These are phyloP conservation scores for Physella acuta DNA, from an alignment of 1,140 invertebrate genomes.

Conservation along the genomic window DNA sequence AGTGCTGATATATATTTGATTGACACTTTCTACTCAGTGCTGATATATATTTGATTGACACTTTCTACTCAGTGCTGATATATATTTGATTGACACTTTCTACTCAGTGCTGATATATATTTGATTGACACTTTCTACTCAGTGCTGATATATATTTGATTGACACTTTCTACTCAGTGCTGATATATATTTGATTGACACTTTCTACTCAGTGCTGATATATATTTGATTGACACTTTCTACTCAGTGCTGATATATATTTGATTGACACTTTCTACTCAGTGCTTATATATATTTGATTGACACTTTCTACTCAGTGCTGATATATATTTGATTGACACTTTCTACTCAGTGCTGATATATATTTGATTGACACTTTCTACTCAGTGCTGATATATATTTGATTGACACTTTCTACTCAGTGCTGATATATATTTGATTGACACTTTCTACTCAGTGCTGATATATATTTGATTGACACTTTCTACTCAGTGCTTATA, in stretches of 20 bases:
- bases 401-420: background rate
- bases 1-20: background rate
- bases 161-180: slow-evolving; percentile 14
- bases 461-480: background rate
- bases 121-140: background rate
- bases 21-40: background rate
- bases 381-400: background rate
- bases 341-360: no score
- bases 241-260: background rate
- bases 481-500: no score
- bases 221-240: background rate
- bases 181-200: background rate
- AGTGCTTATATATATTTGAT: no score
- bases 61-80: background rate
- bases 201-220: background rate
- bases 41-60: background rate
- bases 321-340: background rate
- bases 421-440: no score
- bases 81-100: background rate
- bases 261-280: background rate
- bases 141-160: background rate
- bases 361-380: no score
- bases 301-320: background rate
- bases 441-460: background rate
- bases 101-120: background rate